phyloP scores from a whole-genome alignment of 2,113 vertebrate species.

The Plecturocebus donacophilus region DNA sequence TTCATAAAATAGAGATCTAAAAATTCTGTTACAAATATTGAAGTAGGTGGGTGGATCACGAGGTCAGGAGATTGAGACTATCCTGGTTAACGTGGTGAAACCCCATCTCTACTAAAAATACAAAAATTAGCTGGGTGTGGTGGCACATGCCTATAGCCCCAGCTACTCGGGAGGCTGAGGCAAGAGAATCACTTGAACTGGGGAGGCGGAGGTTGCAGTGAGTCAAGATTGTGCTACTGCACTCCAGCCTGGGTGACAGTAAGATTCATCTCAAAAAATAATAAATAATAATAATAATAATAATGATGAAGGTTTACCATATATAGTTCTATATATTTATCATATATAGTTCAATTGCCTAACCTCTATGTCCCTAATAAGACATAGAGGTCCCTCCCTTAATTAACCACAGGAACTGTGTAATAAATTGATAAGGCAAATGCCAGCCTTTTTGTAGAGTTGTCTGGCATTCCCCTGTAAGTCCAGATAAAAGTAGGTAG shows the following conservation, averaged over 20 bases:
- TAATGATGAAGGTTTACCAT: background rate
- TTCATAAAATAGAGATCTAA: background rate
- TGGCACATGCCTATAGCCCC: too few relatives aligned
- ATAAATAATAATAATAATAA: too few relatives aligned
- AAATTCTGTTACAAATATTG: background rate
- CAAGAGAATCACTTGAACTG: too few relatives aligned
- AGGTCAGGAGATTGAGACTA: too few relatives aligned
- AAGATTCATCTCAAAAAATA: too few relatives aligned
- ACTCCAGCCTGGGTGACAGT: too few relatives aligned
- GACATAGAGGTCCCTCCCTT: background rate
- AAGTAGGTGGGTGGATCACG: background rate
- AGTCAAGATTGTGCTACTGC: too few relatives aligned
- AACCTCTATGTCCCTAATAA: background rate
- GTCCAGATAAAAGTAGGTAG: background rate
- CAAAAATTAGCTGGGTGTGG: too few relatives aligned
- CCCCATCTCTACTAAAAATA: too few relatives aligned
- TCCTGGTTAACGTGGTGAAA: too few relatives aligned
- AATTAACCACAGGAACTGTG: background rate
- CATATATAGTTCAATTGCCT: background rate
- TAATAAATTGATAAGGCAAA: background rate
- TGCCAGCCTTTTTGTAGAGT: background rate
- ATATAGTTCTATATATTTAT: background rate
- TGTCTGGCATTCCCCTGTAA: background rate
- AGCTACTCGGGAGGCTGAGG: too few relatives aligned
- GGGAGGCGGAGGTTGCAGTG: too few relatives aligned